A percentile compares a stretch with the other conserved stretches of the same genome.
Conservation (phyloP, 2,797 vertebrate genomes). For the Myotis myotis region DNA sequence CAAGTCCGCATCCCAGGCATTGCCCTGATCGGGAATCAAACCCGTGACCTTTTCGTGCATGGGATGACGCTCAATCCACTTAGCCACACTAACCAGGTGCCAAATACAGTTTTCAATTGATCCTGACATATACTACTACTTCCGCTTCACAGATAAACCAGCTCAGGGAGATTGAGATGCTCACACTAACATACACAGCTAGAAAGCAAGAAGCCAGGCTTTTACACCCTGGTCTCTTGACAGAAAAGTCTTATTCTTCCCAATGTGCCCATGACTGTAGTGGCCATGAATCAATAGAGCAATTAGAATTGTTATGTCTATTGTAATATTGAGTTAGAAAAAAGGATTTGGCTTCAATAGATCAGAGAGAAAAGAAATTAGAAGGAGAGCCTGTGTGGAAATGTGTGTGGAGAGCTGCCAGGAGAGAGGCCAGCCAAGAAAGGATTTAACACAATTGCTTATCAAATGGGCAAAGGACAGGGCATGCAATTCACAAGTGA, state of each 20-base stretch:
- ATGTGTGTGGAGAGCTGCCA: conserved; percentile 69
- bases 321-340: conserved; percentile 74
- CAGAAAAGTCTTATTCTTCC: conserved; percentile 40
- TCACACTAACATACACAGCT: not conserved
- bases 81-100: too few relatives aligned
- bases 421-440: conserved; percentile 65
- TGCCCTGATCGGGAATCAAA: too few relatives aligned
- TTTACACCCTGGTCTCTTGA: not conserved
- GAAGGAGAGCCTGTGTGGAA: conserved; percentile 70
- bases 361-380: conserved; percentile 77
- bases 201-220: not conserved
- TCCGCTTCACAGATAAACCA: conserved; percentile 11
- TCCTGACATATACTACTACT: not conserved
- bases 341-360: conserved; percentile 74
- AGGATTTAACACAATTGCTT: conserved; percentile 67
- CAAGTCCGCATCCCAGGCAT: too few relatives aligned
- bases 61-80: too few relatives aligned
- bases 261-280: conserved; percentile 28
- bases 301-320: conserved; percentile 78
- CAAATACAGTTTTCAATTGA: not conserved
- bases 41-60: too few relatives aligned
- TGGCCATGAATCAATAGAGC: conserved; percentile 69
- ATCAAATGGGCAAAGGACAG: conserved; percentile 72
- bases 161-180: not conserved
- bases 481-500: conserved; percentile 55